phyloP scores from a whole-genome alignment of 2,113 vertebrate species.

The Lethenteron camtschaticum region DNA sequence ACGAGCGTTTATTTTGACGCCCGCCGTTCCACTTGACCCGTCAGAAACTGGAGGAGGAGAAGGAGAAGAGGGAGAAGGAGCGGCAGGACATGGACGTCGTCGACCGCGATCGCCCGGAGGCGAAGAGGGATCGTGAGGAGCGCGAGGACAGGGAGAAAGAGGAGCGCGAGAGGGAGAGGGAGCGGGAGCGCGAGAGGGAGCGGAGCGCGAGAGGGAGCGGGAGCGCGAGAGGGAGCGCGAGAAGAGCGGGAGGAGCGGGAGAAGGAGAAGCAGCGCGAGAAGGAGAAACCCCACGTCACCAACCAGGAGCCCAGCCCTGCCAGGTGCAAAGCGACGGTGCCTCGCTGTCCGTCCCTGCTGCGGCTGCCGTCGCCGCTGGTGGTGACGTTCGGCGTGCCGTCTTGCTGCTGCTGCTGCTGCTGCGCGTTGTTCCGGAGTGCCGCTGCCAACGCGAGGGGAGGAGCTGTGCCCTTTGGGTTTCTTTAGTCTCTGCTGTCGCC shows the following conservation, averaged over 20 bases:
- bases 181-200: constrained; percentile 60
- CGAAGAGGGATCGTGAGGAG: too few relatives aligned
- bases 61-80: constrained; percentile 25
- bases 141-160: constrained; percentile 27
- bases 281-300: background rate
- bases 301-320: background rate
- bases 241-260: background rate
- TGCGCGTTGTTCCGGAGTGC: too few relatives aligned
- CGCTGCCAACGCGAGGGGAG: too few relatives aligned
- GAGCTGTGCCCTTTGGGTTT: too few relatives aligned
- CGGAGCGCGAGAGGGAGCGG: constrained; percentile 48
- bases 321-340: background rate
- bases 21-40: too few relatives aligned
- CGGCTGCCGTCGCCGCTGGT: too few relatives aligned
- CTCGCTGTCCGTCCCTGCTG: too few relatives aligned
- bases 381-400: too few relatives aligned
- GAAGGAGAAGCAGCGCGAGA: background rate
- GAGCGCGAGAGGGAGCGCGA: constrained; percentile 37
- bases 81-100: constrained; percentile 10
- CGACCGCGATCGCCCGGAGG: background rate
- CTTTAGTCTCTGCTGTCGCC: too few relatives aligned
- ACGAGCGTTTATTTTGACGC: too few relatives aligned
- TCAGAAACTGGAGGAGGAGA: constrained; percentile 98
- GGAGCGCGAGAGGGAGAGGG: constrained; percentile 40
- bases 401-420: too few relatives aligned